Evolutionary conservation across 2,797 vertebrate species (phyloP).

Genomic region (Aplochiton taeniatus): DNA sequence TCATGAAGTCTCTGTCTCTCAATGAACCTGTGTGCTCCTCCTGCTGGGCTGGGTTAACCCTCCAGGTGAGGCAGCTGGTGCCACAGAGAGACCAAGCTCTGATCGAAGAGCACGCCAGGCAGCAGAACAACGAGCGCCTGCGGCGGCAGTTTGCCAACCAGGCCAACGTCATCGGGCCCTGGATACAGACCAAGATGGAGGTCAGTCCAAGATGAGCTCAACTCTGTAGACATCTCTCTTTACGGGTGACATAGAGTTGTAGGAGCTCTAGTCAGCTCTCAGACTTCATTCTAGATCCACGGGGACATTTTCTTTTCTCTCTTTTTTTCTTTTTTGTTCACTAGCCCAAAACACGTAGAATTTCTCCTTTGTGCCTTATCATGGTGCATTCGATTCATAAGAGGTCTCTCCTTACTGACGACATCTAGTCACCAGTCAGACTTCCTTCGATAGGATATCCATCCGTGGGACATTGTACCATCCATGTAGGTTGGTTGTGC

Average conservation of each 20-base stretch:
- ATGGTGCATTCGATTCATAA: too few relatives aligned
- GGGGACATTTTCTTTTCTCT: too few relatives aligned
- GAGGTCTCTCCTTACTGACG: too few relatives aligned
- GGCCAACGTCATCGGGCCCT: slow-evolving; percentile 96
- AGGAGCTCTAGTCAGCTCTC: background rate
- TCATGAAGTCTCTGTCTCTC: background rate
- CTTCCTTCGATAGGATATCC: background rate
- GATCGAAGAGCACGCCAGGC: slow-evolving; percentile 92
- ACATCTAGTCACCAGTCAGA: background rate
- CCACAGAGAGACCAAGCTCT: slow-evolving; percentile 95
- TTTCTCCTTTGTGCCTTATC: too few relatives aligned
- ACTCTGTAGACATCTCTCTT: background rate
- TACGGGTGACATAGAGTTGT: background rate
- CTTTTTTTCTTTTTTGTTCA: too few relatives aligned
- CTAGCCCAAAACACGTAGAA: too few relatives aligned
- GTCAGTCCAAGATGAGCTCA: slow-evolving; percentile 61
- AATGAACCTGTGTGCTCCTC: background rate
- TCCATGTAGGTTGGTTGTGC: too few relatives aligned
- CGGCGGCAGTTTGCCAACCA: slow-evolving; percentile 94
- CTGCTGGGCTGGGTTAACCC: background rate
- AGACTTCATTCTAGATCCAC: background rate
- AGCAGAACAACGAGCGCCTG: slow-evolving; percentile 95
- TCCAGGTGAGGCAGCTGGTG: slow-evolving; percentile 91
- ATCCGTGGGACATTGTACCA: background rate
- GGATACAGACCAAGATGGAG: slow-evolving; percentile 99